Evolutionary conservation across 2,888 invertebrate genomes (phyloP), one percentile per base, ranked within the genome.

Genomic region (Pyralis farinalis): DNA sequence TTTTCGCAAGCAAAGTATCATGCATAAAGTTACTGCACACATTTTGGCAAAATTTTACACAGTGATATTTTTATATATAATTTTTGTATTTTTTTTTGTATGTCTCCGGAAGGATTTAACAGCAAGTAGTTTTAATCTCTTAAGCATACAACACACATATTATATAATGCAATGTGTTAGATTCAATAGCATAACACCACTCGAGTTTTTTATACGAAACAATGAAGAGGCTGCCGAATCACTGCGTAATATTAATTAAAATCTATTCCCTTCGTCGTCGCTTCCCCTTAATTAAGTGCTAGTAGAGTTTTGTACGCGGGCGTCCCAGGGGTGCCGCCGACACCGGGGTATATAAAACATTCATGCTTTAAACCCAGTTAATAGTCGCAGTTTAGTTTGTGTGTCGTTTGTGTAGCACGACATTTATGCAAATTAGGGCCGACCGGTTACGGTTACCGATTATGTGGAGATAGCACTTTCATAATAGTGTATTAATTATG

Each of bases 231-330:
- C 50, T 16, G 44, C 55, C 54, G 71, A 73, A 73, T 73, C 71
- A 65, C 63, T 44, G 65, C 67, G 59, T 69, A 63, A 69, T 73
- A 70, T 77, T 87, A 82, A 87, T 86, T 83, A 81, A 80, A 85
- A 85, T 76, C 68, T 73, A 74, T 75, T 75, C 77, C 70, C 73
- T 71, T 58, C 58, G 59, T 16, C 16, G 16, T 61, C 56, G 68
- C 69, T 75, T 75, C 73, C 76, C 79, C 69, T 68, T 86, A 84
- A 87, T 87, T 81, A 85, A 86, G 84, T 81, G 80, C 68, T 76
- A 70, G 78, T 77, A 70, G 71, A 74, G 80, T 77, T 71, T 69
- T 68, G 72, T 71, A 51, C 54, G 61, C 16, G 16, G 16, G 67
- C 67, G 66, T 65, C 59, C 74, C 83, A 1, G 21, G 29, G 9